Evolutionary conservation across 2,888 invertebrate genomes (phyloP), one percentile per base, ranked within the genome.

Genomic region (Urechis unicinctus): DNA sequence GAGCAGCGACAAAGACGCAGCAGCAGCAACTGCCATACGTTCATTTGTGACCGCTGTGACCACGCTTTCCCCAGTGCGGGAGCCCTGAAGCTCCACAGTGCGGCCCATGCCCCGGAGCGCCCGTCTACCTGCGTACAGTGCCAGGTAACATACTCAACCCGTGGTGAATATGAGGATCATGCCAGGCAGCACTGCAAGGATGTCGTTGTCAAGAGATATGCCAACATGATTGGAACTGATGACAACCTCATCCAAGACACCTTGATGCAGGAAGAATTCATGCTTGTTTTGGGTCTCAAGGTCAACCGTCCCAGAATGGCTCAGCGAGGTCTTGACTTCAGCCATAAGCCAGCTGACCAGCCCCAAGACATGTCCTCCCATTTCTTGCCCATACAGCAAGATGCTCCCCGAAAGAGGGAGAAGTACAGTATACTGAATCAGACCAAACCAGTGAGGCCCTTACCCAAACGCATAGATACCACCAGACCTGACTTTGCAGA

Each of bases 71-170:
- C 78, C 2, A 75, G 73, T 59, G 63, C 69, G 48, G 66, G 69
- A 36, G 70, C 78, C 21, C 64, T 78, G 48, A 64, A 68, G 24
- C 60, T 78, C 48, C 79, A 79, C 57, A 53, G 63, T 46, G 66
- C 67, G 41, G 59, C 64, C 17, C 78, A 77, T 50, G 63, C 63
- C 29, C 65, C 69, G 3, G 68, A 70, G 41, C 65, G 66, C 46
- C 61, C 63, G 22, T 71, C 72, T 1, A 56, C 64, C 50, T 78
- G 78, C 56, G 66, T 68, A 1, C 60, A 69, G 5, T 78, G 77
- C 63, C 66, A 72, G 70, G 88, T 88, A 72, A 83, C 84, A 57
- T 83, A 85, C 63, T 88, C 88, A 70, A 81, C 82, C 22, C 45
- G 63, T 3, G 60, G 65, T 17, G 65, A 65, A 31, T 68, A 72